These are phyloP conservation scores for Pocillopora damicornis DNA, from an alignment of 64 coral and sea anemone genomes.

Conservation along the genomic window DNA sequence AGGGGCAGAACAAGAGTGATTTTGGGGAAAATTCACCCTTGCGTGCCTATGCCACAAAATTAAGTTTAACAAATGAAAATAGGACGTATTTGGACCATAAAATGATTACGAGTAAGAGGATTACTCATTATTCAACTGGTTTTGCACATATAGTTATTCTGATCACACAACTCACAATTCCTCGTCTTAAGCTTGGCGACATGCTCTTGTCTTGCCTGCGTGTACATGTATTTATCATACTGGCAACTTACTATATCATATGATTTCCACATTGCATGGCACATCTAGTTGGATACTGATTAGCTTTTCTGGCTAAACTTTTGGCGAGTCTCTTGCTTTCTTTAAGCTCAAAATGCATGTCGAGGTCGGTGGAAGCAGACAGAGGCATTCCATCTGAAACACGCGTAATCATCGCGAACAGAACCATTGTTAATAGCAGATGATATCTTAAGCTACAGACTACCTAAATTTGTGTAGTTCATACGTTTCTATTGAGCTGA, in stretches of 20 bases:
- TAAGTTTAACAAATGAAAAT: too few relatives aligned
- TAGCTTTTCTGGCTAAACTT: conserved; percentile 71
- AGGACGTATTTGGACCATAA: too few relatives aligned
- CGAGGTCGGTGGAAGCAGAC: conserved; percentile 82
- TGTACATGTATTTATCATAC: neutral
- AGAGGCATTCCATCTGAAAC: conserved; percentile 73
- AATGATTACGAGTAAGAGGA: too few relatives aligned
- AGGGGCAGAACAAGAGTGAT: too few relatives aligned
- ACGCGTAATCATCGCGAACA: conserved; percentile 90
- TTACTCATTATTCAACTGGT: too few relatives aligned
- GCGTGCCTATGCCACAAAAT: too few relatives aligned
- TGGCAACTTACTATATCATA: conserved; percentile 67
- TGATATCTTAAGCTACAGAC: neutral
- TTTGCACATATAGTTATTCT: too few relatives aligned
- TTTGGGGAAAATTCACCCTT: too few relatives aligned
- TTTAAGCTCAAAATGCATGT: conserved; percentile 91
- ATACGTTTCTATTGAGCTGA: neutral
- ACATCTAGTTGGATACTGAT: conserved; percentile 85
- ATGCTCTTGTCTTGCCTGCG: neutral
- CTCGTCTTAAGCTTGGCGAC: too few relatives aligned
- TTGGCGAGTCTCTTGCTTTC: conserved; percentile 85
- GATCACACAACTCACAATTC: too few relatives aligned
- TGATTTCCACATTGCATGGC: conserved; percentile 73
- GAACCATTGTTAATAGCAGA: conserved; percentile 46
- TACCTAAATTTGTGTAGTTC: neutral